Base-by-base conservation (phyloP, 2,113 vertebrate genomes). In the Gobiocypris rarus region DNA sequence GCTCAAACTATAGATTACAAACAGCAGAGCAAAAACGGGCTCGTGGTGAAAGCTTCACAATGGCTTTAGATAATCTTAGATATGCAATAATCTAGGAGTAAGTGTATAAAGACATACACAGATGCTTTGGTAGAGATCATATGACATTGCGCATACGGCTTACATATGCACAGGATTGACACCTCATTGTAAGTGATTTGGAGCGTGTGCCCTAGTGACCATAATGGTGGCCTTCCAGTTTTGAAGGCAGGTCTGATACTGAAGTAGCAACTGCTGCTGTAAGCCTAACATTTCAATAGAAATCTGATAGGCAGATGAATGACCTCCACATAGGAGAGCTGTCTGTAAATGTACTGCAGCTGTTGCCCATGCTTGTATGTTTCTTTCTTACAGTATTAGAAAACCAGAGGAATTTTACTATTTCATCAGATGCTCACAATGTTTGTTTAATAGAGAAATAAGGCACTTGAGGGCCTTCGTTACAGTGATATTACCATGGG, bases 1-100 rank as follows among this genome's bases (percentile, higher is more conserved):
- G 65, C 58, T 69, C 41, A 85, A 73, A 83, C 77, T 70, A 80
- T 67, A 80, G 65, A 56, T 38, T 34, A 52, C 84, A 81, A 69
- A 74, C 67, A 79, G 59, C 84, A 69, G 24, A 58, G 73, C 58
- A 67, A 59, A 81, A 75, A 67, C 24, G 79, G 67, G 52, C 61
- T 17, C 80, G 71, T 81, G 84, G 38, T 86, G 82, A 86, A 75
- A 81, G 76, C 82, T 80, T 71, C 45, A 38, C 28, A 7, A 41
- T 38, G 48, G 50, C 26, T 31, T 52, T 67, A 22, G 61, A 67
- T 50, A 50, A 67, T 67, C 78, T 81, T 67, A 81, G 63, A 80
- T 38, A 67, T 59, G 78, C 78, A 67, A 81, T 67, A 81, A 67
- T 70, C 28, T 56, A 17, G 70, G 65, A 83, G 31, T 83, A 63